phyloP scores from a whole-genome alignment of 2,888 invertebrate genomes.

The Isoperla grammatica region DNA sequence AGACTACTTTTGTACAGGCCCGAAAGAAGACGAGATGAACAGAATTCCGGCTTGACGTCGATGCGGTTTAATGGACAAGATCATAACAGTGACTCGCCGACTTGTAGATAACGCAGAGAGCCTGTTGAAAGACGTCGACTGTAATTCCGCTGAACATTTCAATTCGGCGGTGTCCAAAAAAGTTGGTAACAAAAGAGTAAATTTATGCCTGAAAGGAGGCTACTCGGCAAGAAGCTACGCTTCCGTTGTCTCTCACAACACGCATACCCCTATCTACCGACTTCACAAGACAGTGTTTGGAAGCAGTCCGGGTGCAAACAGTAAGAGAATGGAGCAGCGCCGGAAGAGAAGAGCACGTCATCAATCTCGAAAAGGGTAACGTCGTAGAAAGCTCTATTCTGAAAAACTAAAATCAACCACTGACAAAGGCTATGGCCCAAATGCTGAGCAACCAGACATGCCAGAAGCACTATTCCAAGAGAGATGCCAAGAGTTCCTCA shows the following conservation, averaged over 20 bases:
- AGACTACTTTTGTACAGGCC: background rate
- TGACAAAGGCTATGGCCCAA: background rate
- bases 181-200: conserved; percentile 39
- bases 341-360: background rate
- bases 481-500: no score
- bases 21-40: no score
- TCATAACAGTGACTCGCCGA: background rate
- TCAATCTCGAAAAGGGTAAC: background rate
- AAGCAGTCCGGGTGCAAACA: background rate
- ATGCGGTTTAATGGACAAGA: no score
- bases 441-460: conserved; percentile 1
- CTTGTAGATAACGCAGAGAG: conserved; percentile 25
- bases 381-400: no score
- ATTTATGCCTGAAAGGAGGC: conserved; percentile 30
- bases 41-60: no score
- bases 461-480: conserved; percentile 1
- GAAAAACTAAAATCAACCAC: background rate
- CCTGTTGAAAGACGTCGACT: conserved; percentile 34
- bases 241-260: conserved; percentile 8
- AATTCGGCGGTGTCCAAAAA: conserved; percentile 37
- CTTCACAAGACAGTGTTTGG: background rate
- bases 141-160: conserved; percentile 36
- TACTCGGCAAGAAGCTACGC: conserved; percentile 33
- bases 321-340: background rate
- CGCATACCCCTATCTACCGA: background rate